Conservation (phyloP, 2,888 invertebrate species). For the Drosophila gaucha region DNA sequence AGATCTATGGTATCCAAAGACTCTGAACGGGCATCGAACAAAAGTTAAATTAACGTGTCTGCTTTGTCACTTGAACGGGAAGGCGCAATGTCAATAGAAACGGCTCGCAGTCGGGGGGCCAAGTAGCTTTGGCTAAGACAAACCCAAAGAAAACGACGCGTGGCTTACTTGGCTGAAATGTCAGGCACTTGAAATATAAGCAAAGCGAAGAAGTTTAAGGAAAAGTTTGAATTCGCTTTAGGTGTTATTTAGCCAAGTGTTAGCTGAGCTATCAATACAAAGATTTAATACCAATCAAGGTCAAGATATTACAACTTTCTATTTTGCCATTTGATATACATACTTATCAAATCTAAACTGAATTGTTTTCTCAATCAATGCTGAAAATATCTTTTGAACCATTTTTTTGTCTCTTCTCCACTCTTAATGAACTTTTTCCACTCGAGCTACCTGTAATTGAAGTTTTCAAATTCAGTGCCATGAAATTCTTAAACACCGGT, state of each 20-base stretch:
- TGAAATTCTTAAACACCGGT: conserved; percentile 27
- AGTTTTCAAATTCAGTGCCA: conserved; percentile 1
- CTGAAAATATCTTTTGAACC: conserved; percentile 1
- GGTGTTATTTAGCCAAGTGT: background rate
- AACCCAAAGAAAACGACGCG: conserved; percentile 25
- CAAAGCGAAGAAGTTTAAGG: conserved; percentile 1
- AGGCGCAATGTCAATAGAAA: conserved; percentile 32
- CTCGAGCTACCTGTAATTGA: conserved; percentile 24
- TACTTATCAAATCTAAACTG: too few species aligned
- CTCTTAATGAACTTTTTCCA: conserved; percentile 29
- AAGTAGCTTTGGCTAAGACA: conserved; percentile 32
- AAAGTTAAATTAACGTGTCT: conserved; percentile 52
- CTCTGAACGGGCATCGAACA: conserved; percentile 21
- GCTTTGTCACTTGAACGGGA: conserved; percentile 34
- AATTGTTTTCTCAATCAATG: conserved; percentile 4
- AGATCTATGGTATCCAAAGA: conserved; percentile 8
- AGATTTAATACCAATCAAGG: conserved; percentile 17
- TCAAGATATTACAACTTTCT: background rate
- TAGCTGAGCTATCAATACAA: background rate
- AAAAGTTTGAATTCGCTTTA: background rate
- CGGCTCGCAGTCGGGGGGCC: background rate
- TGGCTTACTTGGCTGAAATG: conserved; percentile 23
- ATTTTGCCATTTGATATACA: too few species aligned
- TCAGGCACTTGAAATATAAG: conserved; percentile 17
- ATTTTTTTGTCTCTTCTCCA: background rate